Percentiles rank a stretch among this genome's conserved stretches.
These are phyloP conservation scores for Parthenolecanium corni DNA, from an alignment of 2,888 invertebrate species.

Conservation along the genomic window DNA sequence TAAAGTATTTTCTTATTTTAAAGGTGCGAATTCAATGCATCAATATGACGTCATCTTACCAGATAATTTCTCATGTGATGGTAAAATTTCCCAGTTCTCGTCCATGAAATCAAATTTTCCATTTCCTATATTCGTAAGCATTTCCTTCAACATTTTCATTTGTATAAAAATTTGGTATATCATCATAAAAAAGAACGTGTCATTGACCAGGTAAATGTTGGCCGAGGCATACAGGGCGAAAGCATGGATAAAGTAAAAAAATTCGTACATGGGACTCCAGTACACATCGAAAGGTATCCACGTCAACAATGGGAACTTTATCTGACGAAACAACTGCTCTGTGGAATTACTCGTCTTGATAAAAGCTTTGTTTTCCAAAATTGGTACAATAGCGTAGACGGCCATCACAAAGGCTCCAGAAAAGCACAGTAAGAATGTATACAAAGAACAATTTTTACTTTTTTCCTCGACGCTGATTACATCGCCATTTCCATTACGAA, in stretches of 20 bases:
- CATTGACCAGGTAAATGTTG: conserved; percentile 31
- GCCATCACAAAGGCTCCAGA: background rate
- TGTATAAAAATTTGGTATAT: conserved; percentile 30
- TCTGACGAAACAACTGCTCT: background rate
- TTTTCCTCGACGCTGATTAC: conserved; percentile 3
- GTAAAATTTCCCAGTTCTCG: background rate
- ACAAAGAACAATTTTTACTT: background rate
- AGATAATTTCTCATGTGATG: no score
- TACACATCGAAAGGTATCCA: conserved; percentile 29
- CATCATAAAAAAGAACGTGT: conserved; percentile 32
- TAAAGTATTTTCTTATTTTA: no score
- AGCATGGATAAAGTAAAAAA: conserved; percentile 25
- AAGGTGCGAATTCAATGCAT: no score
- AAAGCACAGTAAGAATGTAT: background rate
- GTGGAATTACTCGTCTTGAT: background rate
- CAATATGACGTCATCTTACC: no score
- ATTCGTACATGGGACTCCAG: conserved; percentile 22
- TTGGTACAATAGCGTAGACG: background rate
- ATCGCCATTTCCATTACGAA: conserved; percentile 1
- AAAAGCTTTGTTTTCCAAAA: background rate
- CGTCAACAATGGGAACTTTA: conserved; percentile 23
- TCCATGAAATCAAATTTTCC: background rate
- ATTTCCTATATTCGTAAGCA: background rate
- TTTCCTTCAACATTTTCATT: conserved; percentile 23
- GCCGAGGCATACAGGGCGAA: conserved; percentile 27